Percentiles rank a stretch among this genome's conserved stretches.
phyloP scores from a whole-genome alignment of 2,113 vertebrate species.

The Melozone crissalis region DNA sequence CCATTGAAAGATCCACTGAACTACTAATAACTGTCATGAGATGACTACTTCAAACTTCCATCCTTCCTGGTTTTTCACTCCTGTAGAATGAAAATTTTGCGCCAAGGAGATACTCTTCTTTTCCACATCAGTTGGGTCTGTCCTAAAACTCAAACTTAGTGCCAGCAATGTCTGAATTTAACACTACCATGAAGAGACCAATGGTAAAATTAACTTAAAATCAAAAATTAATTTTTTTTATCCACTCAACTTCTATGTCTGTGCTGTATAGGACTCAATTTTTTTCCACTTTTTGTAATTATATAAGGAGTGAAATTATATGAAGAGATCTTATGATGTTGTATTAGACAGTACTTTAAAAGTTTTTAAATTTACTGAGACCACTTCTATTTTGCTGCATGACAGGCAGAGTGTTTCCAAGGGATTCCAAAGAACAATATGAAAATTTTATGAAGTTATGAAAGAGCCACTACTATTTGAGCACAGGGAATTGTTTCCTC shows the following conservation, averaged over 20 bases:
- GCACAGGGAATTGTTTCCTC: background rate
- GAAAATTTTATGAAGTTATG: background rate
- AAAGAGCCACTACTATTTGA: background rate
- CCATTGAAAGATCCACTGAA: background rate
- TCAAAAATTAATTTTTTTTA: accelerated
- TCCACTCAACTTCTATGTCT: background rate
- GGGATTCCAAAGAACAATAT: background rate
- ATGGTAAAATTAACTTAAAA: background rate
- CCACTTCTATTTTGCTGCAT: background rate
- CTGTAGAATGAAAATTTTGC: background rate
- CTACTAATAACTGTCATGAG: background rate
- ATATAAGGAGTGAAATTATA: background rate
- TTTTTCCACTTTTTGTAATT: background rate
- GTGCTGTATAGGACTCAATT: background rate
- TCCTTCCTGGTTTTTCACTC: background rate
- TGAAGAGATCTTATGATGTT: background rate
- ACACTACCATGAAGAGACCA: background rate
- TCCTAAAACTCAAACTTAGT: background rate
- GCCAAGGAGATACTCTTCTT: background rate
- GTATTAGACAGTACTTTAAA: background rate
- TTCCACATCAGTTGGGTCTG: background rate
- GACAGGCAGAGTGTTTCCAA: background rate
- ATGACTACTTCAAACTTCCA: background rate
- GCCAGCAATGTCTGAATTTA: background rate
- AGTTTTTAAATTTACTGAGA: background rate